Evolutionary conservation across 2,797 vertebrate species (phyloP), one percentile per base, ranked within the genome.

Genomic region (Sebastes diploproa): DNA sequence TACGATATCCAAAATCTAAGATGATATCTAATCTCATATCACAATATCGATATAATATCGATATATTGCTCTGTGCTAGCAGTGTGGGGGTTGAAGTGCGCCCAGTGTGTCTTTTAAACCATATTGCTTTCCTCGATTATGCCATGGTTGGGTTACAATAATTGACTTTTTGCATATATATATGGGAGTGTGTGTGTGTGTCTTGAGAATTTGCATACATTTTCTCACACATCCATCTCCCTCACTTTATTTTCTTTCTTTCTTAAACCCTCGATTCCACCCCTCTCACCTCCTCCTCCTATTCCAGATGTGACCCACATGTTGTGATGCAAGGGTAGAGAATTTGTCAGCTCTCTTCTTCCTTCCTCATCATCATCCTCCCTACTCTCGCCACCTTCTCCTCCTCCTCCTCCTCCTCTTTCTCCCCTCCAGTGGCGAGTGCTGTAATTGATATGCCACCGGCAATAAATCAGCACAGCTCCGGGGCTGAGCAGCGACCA

Each of bases 391-490:
- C 79, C 86, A 84, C 88, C 82, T 87, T 76, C 78, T 78, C 74
- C 76, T 67, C 70, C 77, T 68, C 75, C 27, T 77, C 81, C 77
- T 77, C 81, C 77, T 68, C 69, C 80, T 84, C 86, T 77, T 82
- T 77, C 80, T 78, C 81, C 72, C 85, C 81, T 82, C 79, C 83
- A 82, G 90, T 89, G 89, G 88, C 70, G 82, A 94, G 91, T 82
- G 91, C 89, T 91, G 93, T 96, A 96, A 96, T 96, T 96, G 95
- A 96, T 96, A 95, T 96, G 95, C 96, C 95, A 96, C 91, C 67
- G 76, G 94, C 95, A 96, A 96, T 96, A 96, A 95, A 96, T 96
- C 95, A 95, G 89, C 79, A 64, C 80, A 58, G 90, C 89, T 88
- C 89, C 71, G 36, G 81, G 90, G 88, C 88, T 83, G 82, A 93